A percentile compares a stretch with the other conserved stretches of the same genome.
Evolutionary conservation across 2,113 vertebrate genomes (phyloP).

Genomic region (Melanerpes aurifrons): DNA sequence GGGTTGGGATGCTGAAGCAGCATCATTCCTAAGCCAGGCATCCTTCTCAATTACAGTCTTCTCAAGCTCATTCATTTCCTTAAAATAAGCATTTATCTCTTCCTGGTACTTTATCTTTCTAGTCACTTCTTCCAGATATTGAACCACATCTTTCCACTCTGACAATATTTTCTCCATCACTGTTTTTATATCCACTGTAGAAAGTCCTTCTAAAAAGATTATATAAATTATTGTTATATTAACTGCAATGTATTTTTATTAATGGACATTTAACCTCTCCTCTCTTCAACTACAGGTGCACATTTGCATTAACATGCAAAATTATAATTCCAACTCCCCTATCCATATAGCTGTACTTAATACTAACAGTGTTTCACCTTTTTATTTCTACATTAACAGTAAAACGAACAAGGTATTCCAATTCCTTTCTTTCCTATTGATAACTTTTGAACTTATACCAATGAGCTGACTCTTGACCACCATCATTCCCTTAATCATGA

Average conservation of each 20-base stretch:
- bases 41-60: slow-evolving; percentile 78
- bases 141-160: slow-evolving; percentile 79
- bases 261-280: background rate
- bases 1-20: slow-evolving; percentile 18
- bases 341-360: background rate
- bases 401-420: background rate
- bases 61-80: slow-evolving; percentile 80
- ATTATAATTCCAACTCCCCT: background rate
- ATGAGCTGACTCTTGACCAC: background rate
- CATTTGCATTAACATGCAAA: background rate
- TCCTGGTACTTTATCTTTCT: slow-evolving; percentile 81
- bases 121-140: slow-evolving; percentile 77
- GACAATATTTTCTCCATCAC: slow-evolving; percentile 72
- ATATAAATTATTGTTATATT: background rate
- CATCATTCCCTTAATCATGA: background rate
- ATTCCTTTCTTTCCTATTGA: background rate
- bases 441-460: background rate
- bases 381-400: background rate
- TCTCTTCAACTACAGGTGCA: background rate
- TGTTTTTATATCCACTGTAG: slow-evolving; percentile 69
- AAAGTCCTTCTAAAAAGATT: slow-evolving; percentile 77
- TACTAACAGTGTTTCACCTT: background rate
- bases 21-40: slow-evolving; percentile 70
- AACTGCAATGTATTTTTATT: background rate
- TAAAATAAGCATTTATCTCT: slow-evolving; percentile 77